phyloP scores from a whole-genome alignment of 2,888 invertebrate species.

The Eugnorisma glareosa region DNA sequence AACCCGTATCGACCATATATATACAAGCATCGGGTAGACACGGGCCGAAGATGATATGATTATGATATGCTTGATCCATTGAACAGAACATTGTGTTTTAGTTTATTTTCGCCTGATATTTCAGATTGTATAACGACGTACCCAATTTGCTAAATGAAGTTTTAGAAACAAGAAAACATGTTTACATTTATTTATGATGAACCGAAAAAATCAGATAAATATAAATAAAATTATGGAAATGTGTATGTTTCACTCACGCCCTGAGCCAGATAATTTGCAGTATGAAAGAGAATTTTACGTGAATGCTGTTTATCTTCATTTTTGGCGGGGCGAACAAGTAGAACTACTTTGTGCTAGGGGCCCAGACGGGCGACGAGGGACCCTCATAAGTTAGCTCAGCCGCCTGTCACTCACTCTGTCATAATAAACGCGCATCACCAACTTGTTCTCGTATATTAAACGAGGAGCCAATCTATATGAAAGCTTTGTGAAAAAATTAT shows the following conservation, averaged over 20 bases:
- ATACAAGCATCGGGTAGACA: neutral
- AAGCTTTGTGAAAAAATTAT: conserved; percentile 25
- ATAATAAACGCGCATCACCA: conserved; percentile 30
- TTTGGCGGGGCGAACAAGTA: conserved; percentile 10
- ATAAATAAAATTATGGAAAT: conserved; percentile 56
- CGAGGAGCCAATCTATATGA: conserved; percentile 19
- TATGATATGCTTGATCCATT: neutral
- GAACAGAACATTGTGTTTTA: neutral
- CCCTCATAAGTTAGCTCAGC: conserved; percentile 27
- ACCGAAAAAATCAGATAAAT: conserved; percentile 37
- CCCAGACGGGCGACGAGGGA: conserved; percentile 21
- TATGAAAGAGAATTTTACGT: conserved; percentile 51
- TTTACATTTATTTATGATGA: conserved; percentile 14
- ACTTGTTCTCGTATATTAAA: conserved; percentile 36
- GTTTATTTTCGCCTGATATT: neutral
- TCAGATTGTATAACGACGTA: neutral
- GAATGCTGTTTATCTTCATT: conserved; percentile 55
- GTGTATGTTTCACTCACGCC: conserved; percentile 19
- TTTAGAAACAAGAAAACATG: conserved; percentile 11
- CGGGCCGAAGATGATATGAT: neutral
- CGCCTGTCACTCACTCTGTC: conserved; percentile 42
- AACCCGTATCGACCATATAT: neutral
- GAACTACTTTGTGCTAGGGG: conserved; percentile 27
- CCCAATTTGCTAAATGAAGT: neutral
- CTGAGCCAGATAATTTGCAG: conserved; percentile 50